Percentiles rank a stretch among this genome's conserved stretches.
Evolutionary conservation across 2,888 invertebrate genomes (phyloP).

Genomic region (Tipula vernalis): DNA sequence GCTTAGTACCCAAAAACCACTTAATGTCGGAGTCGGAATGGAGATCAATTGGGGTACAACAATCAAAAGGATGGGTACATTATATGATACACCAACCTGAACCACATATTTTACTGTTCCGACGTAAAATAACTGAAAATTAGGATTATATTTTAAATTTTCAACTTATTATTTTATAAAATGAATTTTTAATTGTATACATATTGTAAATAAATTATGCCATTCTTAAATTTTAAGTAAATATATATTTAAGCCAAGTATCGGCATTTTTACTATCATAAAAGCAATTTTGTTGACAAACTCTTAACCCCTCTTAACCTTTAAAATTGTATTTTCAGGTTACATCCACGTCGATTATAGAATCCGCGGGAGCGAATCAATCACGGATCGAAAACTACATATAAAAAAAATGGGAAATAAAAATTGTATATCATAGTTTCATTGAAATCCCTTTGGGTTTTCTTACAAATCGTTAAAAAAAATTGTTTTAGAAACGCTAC

Average conservation of each 20-base stretch:
- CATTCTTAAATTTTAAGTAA: background rate
- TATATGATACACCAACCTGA: constrained; percentile 95
- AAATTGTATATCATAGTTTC: too few species aligned
- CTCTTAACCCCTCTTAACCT: too few species aligned
- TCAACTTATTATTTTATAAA: background rate
- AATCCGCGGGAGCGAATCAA: too few species aligned
- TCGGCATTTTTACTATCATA: background rate
- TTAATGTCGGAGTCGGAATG: constrained; percentile 90
- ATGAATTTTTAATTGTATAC: background rate
- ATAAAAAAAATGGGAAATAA: too few species aligned
- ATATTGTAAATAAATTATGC: background rate
- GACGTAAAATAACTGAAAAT: constrained; percentile 47
- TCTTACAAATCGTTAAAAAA: too few species aligned
- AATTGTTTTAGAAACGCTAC: too few species aligned
- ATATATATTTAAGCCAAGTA: background rate
- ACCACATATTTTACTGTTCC: constrained; percentile 82
- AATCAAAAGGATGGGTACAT: constrained; percentile 93
- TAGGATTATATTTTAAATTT: background rate
- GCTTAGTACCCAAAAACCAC: constrained; percentile 81
- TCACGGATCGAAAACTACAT: too few species aligned
- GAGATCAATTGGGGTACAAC: constrained; percentile 89
- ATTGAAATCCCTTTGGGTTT: too few species aligned
- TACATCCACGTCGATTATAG: too few species aligned
- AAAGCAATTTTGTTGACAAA: too few species aligned
- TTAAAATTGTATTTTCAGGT: too few species aligned